Base-by-base conservation (phyloP, 2,888 invertebrate species). In the Standfussiana lucernea region DNA sequence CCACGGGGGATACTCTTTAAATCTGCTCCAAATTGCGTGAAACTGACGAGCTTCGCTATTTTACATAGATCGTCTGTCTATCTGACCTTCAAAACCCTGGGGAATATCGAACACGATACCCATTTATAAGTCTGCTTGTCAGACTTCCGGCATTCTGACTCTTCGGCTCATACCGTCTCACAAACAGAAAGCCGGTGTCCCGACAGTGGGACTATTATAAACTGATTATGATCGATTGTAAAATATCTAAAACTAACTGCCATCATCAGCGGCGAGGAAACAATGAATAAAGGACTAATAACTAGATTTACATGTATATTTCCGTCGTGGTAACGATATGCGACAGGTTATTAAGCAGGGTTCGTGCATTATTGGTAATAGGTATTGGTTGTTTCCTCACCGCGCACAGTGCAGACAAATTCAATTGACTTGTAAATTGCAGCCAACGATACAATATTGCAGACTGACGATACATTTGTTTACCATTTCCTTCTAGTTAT, bases 401-500 rank as follows among this genome's bases (percentile, higher is more conserved):
- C 35, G 56, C 62, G 18, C 67, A 65, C 53, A n/a, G 15, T 37
- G 67, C 70, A 47, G 32, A 85, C 62, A 69, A 79, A 75, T 77
- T 75, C 67, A 65, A 73, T 81, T 73, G 73, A 75, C 72, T 77
- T 66, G 70, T 77, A 73, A 75, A 77, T 75, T 45, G 64, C 67
- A 28, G 40, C 40, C 32, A 21, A 32, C 62, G 13, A 32, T 47
- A 47, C 28, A 66, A 72, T 74, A 62, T 59, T 74, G 53, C 32
- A 66, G n/a, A 35, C 69, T 59, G 56, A 2, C 62, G 70, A 65
- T 53, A 21, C 7, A 70, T 79, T 76, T 65, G 50, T 83, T 72
- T 74, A 72, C 24, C n/a, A 47, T 21, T 75, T 79, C n/a, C 40
- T 79, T 40, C 15, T 62, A 50, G 18, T 61, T 53, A 64, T 79